Base-by-base conservation (phyloP, 2,888 invertebrate genomes). In the Gisinianus flammeolus region DNA sequence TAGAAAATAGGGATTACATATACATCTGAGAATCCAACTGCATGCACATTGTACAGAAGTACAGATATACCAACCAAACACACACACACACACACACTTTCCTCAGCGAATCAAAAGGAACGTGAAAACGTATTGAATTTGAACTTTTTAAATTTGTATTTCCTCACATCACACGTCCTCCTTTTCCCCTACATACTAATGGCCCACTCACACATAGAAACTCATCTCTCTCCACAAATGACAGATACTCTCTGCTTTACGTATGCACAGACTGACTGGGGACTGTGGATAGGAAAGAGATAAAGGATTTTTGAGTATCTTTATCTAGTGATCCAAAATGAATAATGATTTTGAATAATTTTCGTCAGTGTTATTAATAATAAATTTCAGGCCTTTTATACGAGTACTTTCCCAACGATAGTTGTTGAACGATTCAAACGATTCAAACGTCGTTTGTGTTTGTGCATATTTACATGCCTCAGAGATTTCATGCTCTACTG, bases 281-380 rank as follows among this genome's bases (percentile, higher is more conserved):
- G n/a, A n/a, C n/a, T n/a, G n/a, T n/a, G n/a, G n/a, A n/a, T n/a
- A n/a, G n/a, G n/a, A n/a, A n/a, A n/a, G n/a, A n/a, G n/a, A n/a
- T n/a, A n/a, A n/a, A n/a, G n/a, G n/a, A n/a, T n/a, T n/a, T n/a
- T n/a, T n/a, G n/a, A n/a, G n/a, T n/a, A n/a, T n/a, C n/a, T n/a
- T n/a, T n/a, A n/a, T n/a, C n/a, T n/a, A n/a, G n/a, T n/a, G 70
- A 71, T 77, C 78, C 66, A 69, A 74, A 78, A 78, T 78, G 78
- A 78, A 74, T 74, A 78, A 78, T 78, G 78, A 78, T 78, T 78
- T 70, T 35, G 52, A 67, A 78, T 78, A 69, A 74, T 62, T 74
- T 78, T 78, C 77, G 74, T 78, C 78, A 68, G 74, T 22, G 74
- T 64, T 28, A 71, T 54, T 56, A 71, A 28, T 71, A 28, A 26